Evolutionary conservation across 1,140 invertebrate genomes (phyloP).

Genomic region (Lordiphosa clarofinis): DNA sequence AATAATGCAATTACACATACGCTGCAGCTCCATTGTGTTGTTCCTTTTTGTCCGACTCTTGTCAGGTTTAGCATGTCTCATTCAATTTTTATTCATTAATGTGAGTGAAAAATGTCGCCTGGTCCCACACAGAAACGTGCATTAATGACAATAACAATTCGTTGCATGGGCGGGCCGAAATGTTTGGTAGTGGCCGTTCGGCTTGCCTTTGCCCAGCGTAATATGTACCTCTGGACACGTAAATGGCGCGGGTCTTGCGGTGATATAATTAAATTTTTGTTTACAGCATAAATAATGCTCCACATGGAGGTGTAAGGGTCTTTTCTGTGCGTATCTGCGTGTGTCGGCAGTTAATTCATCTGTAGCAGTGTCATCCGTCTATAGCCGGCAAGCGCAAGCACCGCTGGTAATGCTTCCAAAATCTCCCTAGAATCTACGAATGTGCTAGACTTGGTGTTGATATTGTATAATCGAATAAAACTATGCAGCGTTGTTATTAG

Average conservation of each 20-base stretch:
- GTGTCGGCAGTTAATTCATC: background rate
- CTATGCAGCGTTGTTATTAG: background rate
- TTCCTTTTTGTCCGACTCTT: background rate
- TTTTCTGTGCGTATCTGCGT: background rate
- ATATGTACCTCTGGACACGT: conserved; percentile 8
- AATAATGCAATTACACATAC: background rate
- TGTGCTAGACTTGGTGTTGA: background rate
- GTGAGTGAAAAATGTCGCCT: conserved; percentile 9
- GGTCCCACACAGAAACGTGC: conserved; percentile 7
- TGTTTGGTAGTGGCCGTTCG: background rate
- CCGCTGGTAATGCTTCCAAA: too few relatives aligned
- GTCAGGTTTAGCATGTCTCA: conserved; percentile 22
- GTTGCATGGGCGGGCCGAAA: conserved; percentile 7
- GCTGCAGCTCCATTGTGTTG: background rate
- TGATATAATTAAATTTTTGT: conserved; percentile 17
- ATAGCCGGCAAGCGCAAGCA: background rate
- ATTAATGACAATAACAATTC: conserved; percentile 41
- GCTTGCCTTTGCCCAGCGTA: conserved; percentile 14
- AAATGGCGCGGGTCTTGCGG: conserved; percentile 4
- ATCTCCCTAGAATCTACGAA: background rate
- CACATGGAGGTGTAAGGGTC: background rate
- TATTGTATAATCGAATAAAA: background rate
- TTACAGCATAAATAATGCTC: conserved; percentile 5
- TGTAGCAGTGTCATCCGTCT: background rate
- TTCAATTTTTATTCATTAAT: conserved; percentile 51